Percentiles rank a stretch among this genome's conserved stretches.
Conservation (phyloP, 64 coral and sea anemone genomes). For the Montipora capricornis region DNA sequence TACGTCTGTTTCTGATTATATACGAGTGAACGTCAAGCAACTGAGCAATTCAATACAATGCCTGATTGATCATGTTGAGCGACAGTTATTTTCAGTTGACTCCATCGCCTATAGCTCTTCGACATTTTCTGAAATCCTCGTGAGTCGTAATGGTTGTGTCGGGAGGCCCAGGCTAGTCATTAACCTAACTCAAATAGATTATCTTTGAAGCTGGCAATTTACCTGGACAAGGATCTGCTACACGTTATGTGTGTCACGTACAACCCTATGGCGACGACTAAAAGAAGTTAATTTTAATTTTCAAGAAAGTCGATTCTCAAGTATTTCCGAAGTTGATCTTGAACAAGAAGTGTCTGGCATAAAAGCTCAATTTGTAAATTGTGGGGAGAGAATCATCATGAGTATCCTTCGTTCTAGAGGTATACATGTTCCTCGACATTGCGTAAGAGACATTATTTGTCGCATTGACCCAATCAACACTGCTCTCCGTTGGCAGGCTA, state of each 20-base stretch:
- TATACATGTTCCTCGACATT: slow-evolving; percentile 52
- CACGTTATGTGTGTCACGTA: slow-evolving; percentile 54
- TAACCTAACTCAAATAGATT: slow-evolving; percentile 65
- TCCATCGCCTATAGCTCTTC: neutral
- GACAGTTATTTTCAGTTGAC: neutral
- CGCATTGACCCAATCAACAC: slow-evolving; percentile 58
- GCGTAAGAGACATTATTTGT: slow-evolving; percentile 60
- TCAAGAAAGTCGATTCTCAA: slow-evolving; percentile 45
- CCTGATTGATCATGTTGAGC: slow-evolving; percentile 6
- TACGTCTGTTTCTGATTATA: neutral
- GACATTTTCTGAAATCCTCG: slow-evolving; percentile 20
- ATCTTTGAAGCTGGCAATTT: slow-evolving; percentile 55
- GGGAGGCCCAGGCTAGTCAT: slow-evolving; percentile 42
- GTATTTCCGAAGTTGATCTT: slow-evolving; percentile 37
- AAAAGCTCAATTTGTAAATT: slow-evolving; percentile 51
- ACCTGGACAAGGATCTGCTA: slow-evolving; percentile 64
- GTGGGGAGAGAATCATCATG: slow-evolving; percentile 57
- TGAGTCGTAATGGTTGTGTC: slow-evolving; percentile 16
- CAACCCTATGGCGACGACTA: slow-evolving; percentile 62
- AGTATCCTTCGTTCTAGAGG: slow-evolving; percentile 54
- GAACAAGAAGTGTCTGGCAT: neutral
- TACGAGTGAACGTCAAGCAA: neutral
- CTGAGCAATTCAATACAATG: slow-evolving; percentile 2
- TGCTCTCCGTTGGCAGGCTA: too few species aligned
- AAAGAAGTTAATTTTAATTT: slow-evolving; percentile 58